Evolutionary conservation across 2,797 vertebrate genomes (phyloP), one percentile per base, ranked within the genome.

Genomic region (Oryzias sinensis): DNA sequence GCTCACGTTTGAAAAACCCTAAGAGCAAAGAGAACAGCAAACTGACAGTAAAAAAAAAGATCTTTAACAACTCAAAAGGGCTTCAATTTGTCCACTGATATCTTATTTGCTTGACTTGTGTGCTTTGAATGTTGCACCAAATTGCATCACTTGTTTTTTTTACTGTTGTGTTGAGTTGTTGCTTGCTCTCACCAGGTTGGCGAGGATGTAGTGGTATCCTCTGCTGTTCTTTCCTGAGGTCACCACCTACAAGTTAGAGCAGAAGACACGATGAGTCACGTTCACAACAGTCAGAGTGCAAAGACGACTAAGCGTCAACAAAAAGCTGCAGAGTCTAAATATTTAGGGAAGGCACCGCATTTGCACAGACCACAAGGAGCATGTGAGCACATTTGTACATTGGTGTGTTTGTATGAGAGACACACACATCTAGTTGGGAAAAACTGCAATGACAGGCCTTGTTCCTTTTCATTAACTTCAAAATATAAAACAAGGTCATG

Each of bases 181-280:
- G 61, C 2, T 4, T 59, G 62, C 44, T 56, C 94, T 97, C 93
- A 99, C 96, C 95, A 99, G 92, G 84, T 98, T 98, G 80, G 96
- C 96, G 49, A 98, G 90, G 89, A 98, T 97, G 82, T 98, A 99
- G 88, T 99, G 97, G 89, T 97, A 98, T 81, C 96, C 96, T 92
- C 95, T 91, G 68, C 92, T 92, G 88, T 98, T 96, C 82, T 98
- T 99, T 65, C 96, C 96, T 0, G 96, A 93, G 87, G 90, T 91
- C 84, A 96, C 95, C 75, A 96, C 95, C 97, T 99, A 89, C 53
- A 88, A 65, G 56, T 62, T 76, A 50, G 65, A 73, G 73, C 70
- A 87, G 78, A 69, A 81, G 62, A 83, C 56, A 62, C 50, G 37
- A 46, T 74, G 77, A 81, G 75, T 75, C 76, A 82, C 47, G 49